phyloP scores from a whole-genome alignment of 2,888 invertebrate species.

The Volucella zonaria region DNA sequence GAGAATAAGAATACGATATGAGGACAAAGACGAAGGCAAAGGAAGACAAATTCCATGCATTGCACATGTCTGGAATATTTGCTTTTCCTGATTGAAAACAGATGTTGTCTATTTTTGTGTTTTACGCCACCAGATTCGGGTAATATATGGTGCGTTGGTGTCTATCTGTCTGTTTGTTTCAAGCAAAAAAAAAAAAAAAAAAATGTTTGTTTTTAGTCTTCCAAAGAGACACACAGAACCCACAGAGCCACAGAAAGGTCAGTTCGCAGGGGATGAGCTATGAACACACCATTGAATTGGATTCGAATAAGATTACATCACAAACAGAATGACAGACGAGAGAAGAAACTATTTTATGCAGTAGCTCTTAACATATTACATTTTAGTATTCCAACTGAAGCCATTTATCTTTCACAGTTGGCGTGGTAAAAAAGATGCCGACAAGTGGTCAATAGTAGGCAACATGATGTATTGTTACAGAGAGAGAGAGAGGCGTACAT shows the following conservation, averaged over 20 bases:
- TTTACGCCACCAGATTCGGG: neutral
- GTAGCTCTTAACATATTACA: conserved; percentile 26
- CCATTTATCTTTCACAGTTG: conserved; percentile 24
- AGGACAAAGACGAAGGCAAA: conserved; percentile 4
- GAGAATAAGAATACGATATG: conserved; percentile 14
- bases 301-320: conserved; percentile 17
- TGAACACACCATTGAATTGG: neutral
- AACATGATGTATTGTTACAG: no score
- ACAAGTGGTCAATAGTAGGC: conserved; percentile 4
- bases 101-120: conserved; percentile 69
- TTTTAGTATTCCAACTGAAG: conserved; percentile 14
- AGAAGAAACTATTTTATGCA: neutral
- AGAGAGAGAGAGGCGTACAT: no score
- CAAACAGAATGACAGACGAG: neutral
- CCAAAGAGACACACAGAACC: neutral
- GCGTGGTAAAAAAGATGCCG: neutral
- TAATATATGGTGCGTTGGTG: conserved; percentile 9
- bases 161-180: conserved; percentile 18
- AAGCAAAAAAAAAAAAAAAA: no score
- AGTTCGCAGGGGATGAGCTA: conserved; percentile 1
- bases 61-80: conserved; percentile 67
- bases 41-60: neutral
- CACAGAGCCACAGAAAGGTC: neutral
- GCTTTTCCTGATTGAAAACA: conserved; percentile 70
- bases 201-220: conserved; percentile 28